A percentile compares a stretch with the other conserved stretches of the same genome.
Evolutionary conservation across 2,113 vertebrate genomes (phyloP).

Genomic region (Oceanites oceanicus): DNA sequence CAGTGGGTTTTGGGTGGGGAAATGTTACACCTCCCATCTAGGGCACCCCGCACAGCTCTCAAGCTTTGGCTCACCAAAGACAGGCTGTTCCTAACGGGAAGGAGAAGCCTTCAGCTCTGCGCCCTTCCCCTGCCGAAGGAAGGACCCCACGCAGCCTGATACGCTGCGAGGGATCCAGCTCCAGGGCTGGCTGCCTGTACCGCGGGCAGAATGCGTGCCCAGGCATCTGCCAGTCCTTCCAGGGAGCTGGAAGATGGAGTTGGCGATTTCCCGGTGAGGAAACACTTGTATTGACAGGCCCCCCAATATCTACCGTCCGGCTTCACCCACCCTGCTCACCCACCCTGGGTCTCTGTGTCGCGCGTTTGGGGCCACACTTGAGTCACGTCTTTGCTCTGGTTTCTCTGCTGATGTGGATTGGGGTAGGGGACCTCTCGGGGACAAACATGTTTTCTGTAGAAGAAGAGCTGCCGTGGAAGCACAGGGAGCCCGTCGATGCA

Average conservation of each 20-base stretch:
- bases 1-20: neutral
- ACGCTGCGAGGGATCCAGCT: neutral
- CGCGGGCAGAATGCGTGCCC: neutral
- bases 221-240: neutral
- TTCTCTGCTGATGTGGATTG: neutral
- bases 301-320: fast-evolving
- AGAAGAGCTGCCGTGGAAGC: neutral
- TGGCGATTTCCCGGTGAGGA: neutral
- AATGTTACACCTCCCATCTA: neutral
- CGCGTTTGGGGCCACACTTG: neutral
- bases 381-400: fast-evolving
- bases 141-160: neutral
- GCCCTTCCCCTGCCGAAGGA: neutral
- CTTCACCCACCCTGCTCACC: neutral
- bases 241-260: neutral
- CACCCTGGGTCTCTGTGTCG: fast-evolving
- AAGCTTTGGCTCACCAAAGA: neutral
- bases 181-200: neutral
- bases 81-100: neutral
- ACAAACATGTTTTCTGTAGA: neutral
- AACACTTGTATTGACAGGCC: fast-evolving
- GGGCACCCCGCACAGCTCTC: neutral
- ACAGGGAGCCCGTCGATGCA: fast-evolving
- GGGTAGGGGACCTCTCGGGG: fast-evolving
- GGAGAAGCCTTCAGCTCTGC: neutral